Evolutionary conservation across 64 coral and sea anemone species (phyloP), one percentile per base, ranked within the genome.

Genomic region (Exaiptasia diaphana): DNA sequence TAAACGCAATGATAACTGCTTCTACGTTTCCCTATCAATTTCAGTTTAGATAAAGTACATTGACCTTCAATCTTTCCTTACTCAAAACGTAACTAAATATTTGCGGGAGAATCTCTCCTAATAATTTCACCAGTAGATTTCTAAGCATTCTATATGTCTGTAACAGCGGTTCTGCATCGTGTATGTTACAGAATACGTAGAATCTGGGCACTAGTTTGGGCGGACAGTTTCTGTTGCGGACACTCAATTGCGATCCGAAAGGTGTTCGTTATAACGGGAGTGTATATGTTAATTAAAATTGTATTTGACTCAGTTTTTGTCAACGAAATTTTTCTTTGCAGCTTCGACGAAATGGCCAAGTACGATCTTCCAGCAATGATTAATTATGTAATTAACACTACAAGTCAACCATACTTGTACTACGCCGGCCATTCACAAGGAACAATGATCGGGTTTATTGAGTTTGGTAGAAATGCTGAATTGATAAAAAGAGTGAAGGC

Each of bases 311-410:
- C n/a, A n/a, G n/a, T n/a, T n/a, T n/a, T n/a, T n/a, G n/a, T n/a
- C n/a, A n/a, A n/a, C n/a, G n/a, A n/a, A n/a, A n/a, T 74, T 28
- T 26, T 41, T 33, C 20, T 14, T 42, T 52, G 58, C 37, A 94
- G 91, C 46, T 94, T 85, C 68, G 91, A 94, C 46, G 86, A 94
- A 58, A 94, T 94, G 91, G 91, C 86, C 32, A 69, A 82, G 41
- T 85, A 89, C 26, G 91, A 94, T 56, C 80, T 94, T 36, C 91
- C 91, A 77, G 91, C 91, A 24, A 89, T 94, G 91, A 79, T 94
- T 31, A 63, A 94, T 24, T 85, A 79, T 82, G 91, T 89, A 4
- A 77, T 62, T 14, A 32, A 57, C 1, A 83, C 76, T 36, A 94
- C 86, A 55, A 67, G 72, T 38, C 91, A 94, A 31, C 25, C 86